A percentile compares a stretch with the other conserved stretches of the same genome.
Evolutionary conservation across 2,113 vertebrate genomes (phyloP).

Genomic region (Stomatorhinus ivindoensis): DNA sequence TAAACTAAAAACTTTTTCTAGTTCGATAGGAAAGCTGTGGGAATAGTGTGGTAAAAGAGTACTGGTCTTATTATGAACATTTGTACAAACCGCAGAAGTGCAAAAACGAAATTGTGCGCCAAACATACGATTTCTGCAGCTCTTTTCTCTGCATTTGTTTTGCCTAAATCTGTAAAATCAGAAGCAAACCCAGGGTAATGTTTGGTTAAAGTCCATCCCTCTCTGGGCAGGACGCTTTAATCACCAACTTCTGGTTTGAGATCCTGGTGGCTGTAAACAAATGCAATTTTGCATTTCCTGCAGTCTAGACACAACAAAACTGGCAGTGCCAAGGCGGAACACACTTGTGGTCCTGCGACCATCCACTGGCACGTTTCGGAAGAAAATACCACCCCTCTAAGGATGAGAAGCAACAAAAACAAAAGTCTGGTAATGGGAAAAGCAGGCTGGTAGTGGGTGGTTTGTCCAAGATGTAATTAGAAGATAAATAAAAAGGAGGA

Average conservation of each 20-base stretch:
- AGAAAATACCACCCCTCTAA: slow-evolving; percentile 30
- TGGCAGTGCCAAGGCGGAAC: slow-evolving; percentile 49
- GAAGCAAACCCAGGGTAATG: slow-evolving; percentile 9
- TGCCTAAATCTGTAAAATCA: not conserved
- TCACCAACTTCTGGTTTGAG: slow-evolving; percentile 60
- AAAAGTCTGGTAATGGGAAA: not conserved
- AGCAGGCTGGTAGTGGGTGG: not conserved
- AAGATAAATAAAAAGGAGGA: not conserved
- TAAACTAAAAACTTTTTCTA: slow-evolving; percentile 2
- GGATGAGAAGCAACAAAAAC: not conserved
- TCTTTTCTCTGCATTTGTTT: not conserved
- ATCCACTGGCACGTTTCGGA: slow-evolving; percentile 46
- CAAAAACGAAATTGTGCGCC: not conserved
- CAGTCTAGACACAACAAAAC: slow-evolving; percentile 68
- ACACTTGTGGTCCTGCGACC: slow-evolving; percentile 42
- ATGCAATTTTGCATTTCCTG: slow-evolving; percentile 74
- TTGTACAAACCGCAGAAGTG: not conserved
- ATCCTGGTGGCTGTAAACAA: slow-evolving; percentile 73
- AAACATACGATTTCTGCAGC: not conserved
- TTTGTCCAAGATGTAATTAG: not conserved
- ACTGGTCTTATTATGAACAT: not conserved
- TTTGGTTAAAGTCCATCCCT: slow-evolving; percentile 14
- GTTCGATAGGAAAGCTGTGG: not conserved
- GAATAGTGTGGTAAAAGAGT: not conserved
- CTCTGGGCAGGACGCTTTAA: slow-evolving; percentile 58